phyloP scores from a whole-genome alignment of 2,113 vertebrate genomes.

The Proteles cristata region DNA sequence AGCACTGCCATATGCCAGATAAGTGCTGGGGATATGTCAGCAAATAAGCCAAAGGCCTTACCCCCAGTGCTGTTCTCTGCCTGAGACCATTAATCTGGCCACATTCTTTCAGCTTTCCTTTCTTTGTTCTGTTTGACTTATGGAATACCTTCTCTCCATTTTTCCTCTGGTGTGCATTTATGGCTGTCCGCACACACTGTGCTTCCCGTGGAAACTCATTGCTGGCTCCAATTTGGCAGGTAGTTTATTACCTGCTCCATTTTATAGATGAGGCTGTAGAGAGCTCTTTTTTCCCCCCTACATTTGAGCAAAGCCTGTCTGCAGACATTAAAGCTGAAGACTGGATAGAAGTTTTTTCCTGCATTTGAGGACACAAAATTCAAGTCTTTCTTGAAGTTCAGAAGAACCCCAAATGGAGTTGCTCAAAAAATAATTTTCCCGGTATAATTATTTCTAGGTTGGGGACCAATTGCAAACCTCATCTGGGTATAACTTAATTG shows the following conservation, averaged over 20 bases:
- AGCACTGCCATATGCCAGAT: not conserved
- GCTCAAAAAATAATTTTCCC: not conserved
- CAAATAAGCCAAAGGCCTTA: not conserved
- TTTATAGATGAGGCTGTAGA: slow-evolving; percentile 43
- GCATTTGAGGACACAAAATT: not conserved
- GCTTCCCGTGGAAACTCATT: slow-evolving; percentile 1
- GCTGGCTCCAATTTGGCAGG: slow-evolving; percentile 43
- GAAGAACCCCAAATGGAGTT: not conserved
- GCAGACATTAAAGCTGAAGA: not conserved
- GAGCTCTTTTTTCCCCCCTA: not conserved
- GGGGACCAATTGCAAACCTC: not conserved
- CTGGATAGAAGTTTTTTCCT: not conserved
- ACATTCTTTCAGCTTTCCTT: not conserved
- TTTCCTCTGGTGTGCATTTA: not conserved
- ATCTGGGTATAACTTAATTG: rapidly evolving
- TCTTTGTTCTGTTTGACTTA: slow-evolving; percentile 56
- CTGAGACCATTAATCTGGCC: not conserved
- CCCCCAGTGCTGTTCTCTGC: not conserved
- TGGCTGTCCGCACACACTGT: not conserved
- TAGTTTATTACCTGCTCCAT: slow-evolving; percentile 54
- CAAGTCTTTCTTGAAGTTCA: not conserved
- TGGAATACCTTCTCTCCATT: not conserved
- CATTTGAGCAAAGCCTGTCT: not conserved
- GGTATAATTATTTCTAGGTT: not conserved
- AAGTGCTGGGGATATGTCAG: not conserved